A percentile compares a stretch with the other conserved stretches of the same genome.
These are phyloP conservation scores for Sclerodermus sp. DNA, from an alignment of 2,888 invertebrate genomes.

Conservation along the genomic window DNA sequence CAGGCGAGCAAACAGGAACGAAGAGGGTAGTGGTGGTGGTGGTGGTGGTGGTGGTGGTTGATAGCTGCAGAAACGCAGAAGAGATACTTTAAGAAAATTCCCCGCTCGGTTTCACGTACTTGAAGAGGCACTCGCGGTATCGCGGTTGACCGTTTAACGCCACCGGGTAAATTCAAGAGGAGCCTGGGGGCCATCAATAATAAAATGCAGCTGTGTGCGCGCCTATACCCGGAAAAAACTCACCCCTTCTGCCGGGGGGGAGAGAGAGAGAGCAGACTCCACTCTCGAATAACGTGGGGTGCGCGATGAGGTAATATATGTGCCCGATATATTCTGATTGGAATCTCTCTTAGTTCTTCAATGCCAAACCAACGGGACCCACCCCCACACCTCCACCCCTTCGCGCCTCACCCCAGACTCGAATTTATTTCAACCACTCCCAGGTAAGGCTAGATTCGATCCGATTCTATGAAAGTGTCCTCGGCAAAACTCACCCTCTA, in stretches of 20 bases:
- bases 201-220: constrained; percentile 14
- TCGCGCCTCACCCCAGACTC: constrained; percentile 1
- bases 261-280: too few species aligned
- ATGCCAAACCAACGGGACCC: not conserved
- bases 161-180: constrained; percentile 10
- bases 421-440: constrained; percentile 19
- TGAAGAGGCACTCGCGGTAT: too few species aligned
- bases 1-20: too few species aligned
- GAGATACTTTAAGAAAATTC: too few species aligned
- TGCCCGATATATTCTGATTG: constrained; percentile 24
- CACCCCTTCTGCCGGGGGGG: too few species aligned
- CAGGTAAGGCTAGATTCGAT: constrained; percentile 8
- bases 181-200: constrained; percentile 16
- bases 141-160: constrained; percentile 15
- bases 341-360: constrained; percentile 17
- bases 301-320: constrained; percentile 25
- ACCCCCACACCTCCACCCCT: not conserved
- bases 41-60: too few species aligned
- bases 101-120: too few species aligned
- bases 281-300: too few species aligned
- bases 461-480: constrained; percentile 10
- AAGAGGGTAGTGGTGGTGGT: too few species aligned
- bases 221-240: constrained; percentile 8
- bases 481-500: not conserved
- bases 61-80: too few species aligned